Base-by-base conservation (phyloP, 2,888 invertebrate species). In the Teleiodes luculella region DNA sequence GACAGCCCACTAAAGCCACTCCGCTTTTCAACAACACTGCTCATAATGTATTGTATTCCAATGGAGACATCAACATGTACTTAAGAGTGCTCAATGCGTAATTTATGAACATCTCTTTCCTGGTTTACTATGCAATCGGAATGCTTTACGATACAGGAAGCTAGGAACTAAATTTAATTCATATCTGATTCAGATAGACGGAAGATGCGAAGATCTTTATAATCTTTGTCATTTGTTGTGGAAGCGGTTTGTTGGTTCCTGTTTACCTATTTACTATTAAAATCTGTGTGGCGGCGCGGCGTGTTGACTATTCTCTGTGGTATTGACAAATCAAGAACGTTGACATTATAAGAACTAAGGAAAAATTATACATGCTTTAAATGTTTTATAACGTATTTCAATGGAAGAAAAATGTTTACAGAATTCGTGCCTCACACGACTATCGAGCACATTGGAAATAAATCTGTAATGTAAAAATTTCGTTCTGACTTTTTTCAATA, bases 141-240 rank as follows among this genome's bases (percentile, higher is more conserved):
- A 53, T 55, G 45, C 53, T 53, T 55, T 53, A 57, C 35, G 20
- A 53, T 43, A 18, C 36, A 51, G 57, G 57, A 57, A 57, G 55
- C 28, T 53, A 31, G n/a, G 31, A 41, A n/a, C 43, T 37, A 36
- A 41, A 47, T 48, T 49, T 46, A 35, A 49, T 51, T 30, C 7
- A 18, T 45, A n/a, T 52, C 18, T 13, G 18, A 10, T 51, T 30
- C 35, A 50, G 18, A 11, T 3, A 20, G 33, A 47, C 46, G 55
- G 55, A 52, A 55, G 52, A 55, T 49, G 46, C 30, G 37, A 37
- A n/a, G 39, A 30, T 50, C 28, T 50, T 14, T 24, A 8, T 43
- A 28, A 43, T 43, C 43, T 43, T n/a, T 28, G 28, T 28, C n/a
- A 28, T 28, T 28, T 28, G 20, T 24, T 43, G 14, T 43, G 43